A percentile compares a stretch with the other conserved stretches of the same genome.
phyloP scores from a whole-genome alignment of 2,113 vertebrate species.

The Edolisoma coerulescens region DNA sequence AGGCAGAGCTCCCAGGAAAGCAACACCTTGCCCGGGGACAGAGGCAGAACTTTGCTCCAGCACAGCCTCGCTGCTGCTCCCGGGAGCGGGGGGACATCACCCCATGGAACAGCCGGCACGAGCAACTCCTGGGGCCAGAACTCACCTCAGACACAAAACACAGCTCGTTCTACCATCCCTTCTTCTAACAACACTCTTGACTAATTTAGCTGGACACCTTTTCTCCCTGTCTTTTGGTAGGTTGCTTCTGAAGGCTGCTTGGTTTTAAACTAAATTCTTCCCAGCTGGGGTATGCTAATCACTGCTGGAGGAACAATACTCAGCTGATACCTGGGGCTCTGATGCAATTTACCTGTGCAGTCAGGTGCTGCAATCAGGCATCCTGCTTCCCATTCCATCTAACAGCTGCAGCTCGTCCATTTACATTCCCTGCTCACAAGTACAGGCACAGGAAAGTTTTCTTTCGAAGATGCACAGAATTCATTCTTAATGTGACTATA shows the following conservation, averaged over 20 bases:
- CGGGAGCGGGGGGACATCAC: rapidly evolving
- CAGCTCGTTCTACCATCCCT: not conserved
- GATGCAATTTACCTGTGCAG: not conserved
- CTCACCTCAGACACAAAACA: not conserved
- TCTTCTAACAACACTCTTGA: not conserved
- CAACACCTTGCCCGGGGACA: rapidly evolving
- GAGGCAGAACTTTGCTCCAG: not conserved
- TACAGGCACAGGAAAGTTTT: not conserved
- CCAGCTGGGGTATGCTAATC: not conserved
- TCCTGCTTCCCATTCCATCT: not conserved
- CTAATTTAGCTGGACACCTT: rapidly evolving
- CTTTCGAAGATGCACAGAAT: not conserved
- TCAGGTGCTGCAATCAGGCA: not conserved
- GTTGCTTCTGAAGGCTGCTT: not conserved
- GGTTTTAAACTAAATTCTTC: not conserved
- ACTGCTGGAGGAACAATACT: not conserved
- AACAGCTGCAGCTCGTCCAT: not conserved
- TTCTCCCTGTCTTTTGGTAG: not conserved
- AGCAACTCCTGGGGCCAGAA: not conserved
- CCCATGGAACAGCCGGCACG: rapidly evolving
- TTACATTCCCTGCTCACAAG: not conserved
- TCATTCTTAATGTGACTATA: not conserved
- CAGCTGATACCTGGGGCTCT: not conserved
- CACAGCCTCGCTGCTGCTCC: rapidly evolving
- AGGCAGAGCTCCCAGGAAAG: not conserved